Conservation (phyloP, 2,113 vertebrate species). For the Chelonoidis abingdonii region DNA sequence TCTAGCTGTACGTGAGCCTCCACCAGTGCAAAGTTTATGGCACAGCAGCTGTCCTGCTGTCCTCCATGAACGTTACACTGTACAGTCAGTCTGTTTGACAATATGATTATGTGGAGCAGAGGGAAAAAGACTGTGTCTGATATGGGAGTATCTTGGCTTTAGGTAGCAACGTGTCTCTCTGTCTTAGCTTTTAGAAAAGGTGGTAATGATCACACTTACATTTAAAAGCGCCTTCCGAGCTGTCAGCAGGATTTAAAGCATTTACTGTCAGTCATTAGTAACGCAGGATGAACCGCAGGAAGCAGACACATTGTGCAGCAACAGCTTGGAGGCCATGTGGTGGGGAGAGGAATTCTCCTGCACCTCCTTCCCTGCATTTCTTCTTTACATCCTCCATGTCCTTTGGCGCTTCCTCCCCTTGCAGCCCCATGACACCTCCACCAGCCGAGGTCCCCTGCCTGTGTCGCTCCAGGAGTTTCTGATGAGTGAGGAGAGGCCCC, state of each 20-base stretch:
- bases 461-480: background rate
- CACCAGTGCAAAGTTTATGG: background rate
- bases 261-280: background rate
- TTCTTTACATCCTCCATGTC: background rate
- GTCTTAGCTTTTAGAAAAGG: background rate
- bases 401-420: background rate
- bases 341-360: background rate
- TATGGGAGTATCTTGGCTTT: background rate
- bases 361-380: background rate
- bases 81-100: background rate
- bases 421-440: background rate
- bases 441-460: too few relatives aligned
- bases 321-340: background rate
- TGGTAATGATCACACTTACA: background rate
- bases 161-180: background rate
- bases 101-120: background rate
- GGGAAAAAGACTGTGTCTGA: background rate
- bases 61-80: too few relatives aligned
- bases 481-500: too few relatives aligned
- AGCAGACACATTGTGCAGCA: background rate
- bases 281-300: background rate
- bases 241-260: background rate
- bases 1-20: background rate
- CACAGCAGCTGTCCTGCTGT: too few relatives aligned
- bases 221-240: background rate